Conservation (phyloP, 2,113 vertebrate species). For the Carassius gibelio region DNA sequence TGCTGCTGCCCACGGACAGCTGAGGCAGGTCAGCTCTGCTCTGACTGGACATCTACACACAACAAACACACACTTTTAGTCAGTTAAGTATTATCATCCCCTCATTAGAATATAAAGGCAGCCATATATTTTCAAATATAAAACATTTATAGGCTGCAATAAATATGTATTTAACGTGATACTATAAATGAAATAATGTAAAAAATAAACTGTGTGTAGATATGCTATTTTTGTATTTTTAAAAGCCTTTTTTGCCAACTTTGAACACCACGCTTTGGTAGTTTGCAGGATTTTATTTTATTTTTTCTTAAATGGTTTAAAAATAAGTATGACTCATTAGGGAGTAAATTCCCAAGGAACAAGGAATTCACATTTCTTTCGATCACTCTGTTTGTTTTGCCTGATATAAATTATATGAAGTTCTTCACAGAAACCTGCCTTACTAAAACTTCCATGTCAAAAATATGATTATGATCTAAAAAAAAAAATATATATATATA, state of each 20-base stretch:
- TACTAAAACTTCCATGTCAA: no score
- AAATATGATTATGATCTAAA: no score
- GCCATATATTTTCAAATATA: background rate
- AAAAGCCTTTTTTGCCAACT: no score
- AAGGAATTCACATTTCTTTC: background rate
- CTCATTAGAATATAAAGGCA: background rate
- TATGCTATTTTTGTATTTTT: no score
- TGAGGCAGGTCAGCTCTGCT: conserved; percentile 81
- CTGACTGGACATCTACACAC: conserved; percentile 82
- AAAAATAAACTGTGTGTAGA: no score
- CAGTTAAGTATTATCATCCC: background rate
- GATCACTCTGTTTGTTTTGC: background rate
- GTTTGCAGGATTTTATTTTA: no score
- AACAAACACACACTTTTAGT: background rate
- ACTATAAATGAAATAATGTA: no score
- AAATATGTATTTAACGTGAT: background rate
- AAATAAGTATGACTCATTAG: no score
- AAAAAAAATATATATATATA: no score
- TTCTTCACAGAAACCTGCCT: background rate
- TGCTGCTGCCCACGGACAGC: conserved; percentile 77
- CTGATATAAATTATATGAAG: background rate
- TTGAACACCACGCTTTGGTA: no score
- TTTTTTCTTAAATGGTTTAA: no score
- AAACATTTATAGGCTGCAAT: background rate
- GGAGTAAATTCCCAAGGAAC: no score